Base-by-base conservation (phyloP, 2,113 vertebrate species). In the Rhinogobius similis region DNA sequence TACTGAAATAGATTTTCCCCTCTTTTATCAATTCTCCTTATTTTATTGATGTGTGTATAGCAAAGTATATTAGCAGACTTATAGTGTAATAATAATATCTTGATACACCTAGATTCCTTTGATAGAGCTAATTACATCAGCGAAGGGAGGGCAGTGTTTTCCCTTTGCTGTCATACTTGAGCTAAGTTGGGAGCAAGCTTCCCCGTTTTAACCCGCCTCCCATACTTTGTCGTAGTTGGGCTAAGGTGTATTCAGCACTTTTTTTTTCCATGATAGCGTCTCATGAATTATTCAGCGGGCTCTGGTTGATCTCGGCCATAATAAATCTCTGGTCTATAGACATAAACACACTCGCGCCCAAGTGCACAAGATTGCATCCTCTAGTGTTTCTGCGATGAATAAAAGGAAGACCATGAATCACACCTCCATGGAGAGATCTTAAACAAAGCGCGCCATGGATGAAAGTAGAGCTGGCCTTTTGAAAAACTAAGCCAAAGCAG, bases 271-370 rank as follows among this genome's bases (percentile, higher is more conserved):
- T 72, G 76, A 78, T 82, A 79, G 77, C 59, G 50, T 64, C 38
- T 65, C 67, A 86, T 89, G 87, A 81, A 89, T 91, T 85, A 91
- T 88, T 89, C 86, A 88, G 24, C 8, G 63, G 72, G 36, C 56
- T 71, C 62, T 76, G 69, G 69, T 70, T 85, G 82, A 83, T 87
- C 68, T 82, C 52, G 63, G 32, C 76, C 73, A 69, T 70, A 73
- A 86, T 77, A 81, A 88, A 84, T 86, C 68, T 70, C 70, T 41
- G 52, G 21, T 70, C 62, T 73, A 70, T 38, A 66, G 76, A 82
- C 71, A 64, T 73, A 73, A 75, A 64, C 53, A 50, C 18, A 41
- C 65, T 68, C 55, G 65, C 18, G 13, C 53, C 62, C 48, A 72
- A 36, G 72, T 71, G 71, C 58, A 59, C 55, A 72, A 64, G 58